Percentiles rank a stretch among this genome's conserved stretches.
phyloP scores from a whole-genome alignment of 2,888 invertebrate species.

The Calephelis perditalis region DNA sequence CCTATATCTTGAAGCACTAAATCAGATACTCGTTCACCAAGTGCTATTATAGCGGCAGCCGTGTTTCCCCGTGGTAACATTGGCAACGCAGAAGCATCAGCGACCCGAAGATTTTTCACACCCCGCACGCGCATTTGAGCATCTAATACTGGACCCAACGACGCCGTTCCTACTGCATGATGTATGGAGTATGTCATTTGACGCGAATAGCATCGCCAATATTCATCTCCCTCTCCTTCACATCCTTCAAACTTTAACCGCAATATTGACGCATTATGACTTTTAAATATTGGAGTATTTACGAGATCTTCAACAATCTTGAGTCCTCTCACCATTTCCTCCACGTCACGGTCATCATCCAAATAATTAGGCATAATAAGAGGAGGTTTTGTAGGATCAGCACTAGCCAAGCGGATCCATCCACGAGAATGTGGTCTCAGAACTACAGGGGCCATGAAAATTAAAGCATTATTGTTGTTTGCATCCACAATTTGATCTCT shows the following conservation, averaged over 20 bases:
- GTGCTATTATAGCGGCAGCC: slow-evolving; percentile 45
- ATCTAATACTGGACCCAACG: slow-evolving; percentile 47
- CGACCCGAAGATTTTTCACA: slow-evolving; percentile 41
- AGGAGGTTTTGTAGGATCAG: slow-evolving; percentile 38
- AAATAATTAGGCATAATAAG: slow-evolving; percentile 48
- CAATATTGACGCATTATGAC: slow-evolving; percentile 37
- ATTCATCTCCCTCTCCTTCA: slow-evolving; percentile 1
- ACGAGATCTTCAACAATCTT: slow-evolving; percentile 40
- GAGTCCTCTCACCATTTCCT: slow-evolving; percentile 41
- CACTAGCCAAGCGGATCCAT: slow-evolving; percentile 40
- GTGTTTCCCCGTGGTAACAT: slow-evolving; percentile 44
- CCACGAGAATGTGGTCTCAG: slow-evolving; percentile 46
- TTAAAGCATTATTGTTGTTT: slow-evolving; percentile 37
- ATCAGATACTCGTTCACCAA: slow-evolving; percentile 48
- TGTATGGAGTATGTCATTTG: slow-evolving; percentile 45
- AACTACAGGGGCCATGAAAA: slow-evolving; percentile 40
- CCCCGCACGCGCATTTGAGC: slow-evolving; percentile 43
- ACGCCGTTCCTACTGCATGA: slow-evolving; percentile 49
- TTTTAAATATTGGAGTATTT: slow-evolving; percentile 30
- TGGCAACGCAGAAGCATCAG: slow-evolving; percentile 45
- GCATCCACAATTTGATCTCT: slow-evolving; percentile 36
- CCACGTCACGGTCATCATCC: slow-evolving; percentile 40
- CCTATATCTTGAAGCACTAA: slow-evolving; percentile 34
- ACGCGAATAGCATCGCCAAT: slow-evolving; percentile 41
- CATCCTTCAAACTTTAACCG: slow-evolving; percentile 40